Evolutionary conservation across 2,888 invertebrate species (phyloP).

Genomic region (Ganaspis brasiliensis): DNA sequence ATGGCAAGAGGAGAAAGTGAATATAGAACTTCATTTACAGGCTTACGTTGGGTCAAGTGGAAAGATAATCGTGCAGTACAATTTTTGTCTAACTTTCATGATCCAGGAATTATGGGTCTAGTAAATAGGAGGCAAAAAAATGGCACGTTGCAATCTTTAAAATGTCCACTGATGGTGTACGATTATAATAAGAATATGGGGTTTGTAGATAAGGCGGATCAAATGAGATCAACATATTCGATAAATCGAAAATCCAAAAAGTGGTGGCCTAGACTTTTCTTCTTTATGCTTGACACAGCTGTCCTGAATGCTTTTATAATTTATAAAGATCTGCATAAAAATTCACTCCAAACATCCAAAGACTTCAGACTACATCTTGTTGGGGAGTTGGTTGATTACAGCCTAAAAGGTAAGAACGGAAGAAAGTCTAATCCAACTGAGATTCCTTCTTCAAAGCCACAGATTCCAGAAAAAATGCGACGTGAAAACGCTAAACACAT

Average conservation of each 20-base stretch:
- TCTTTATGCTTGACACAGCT: slow-evolving; percentile 47
- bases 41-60: slow-evolving; percentile 70
- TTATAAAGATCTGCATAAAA: slow-evolving; percentile 20
- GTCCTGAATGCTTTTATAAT: slow-evolving; percentile 47
- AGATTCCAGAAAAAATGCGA: slow-evolving; percentile 40
- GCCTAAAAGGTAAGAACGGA: slow-evolving; percentile 39
- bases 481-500: slow-evolving; percentile 18
- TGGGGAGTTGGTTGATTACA: slow-evolving; percentile 40
- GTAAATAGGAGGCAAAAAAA: slow-evolving; percentile 42
- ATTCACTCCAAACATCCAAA: too few relatives aligned
- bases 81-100: slow-evolving; percentile 64
- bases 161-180: neutral
- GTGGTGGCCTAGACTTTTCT: slow-evolving; percentile 55
- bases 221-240: slow-evolving; percentile 45
- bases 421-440: slow-evolving; percentile 36
- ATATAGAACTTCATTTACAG: slow-evolving; percentile 60
- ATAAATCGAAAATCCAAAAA: slow-evolving; percentile 50
- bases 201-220: slow-evolving; percentile 52
- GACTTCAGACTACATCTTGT: slow-evolving; percentile 45
- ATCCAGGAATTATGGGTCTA: slow-evolving; percentile 55
- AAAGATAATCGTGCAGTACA: slow-evolving; percentile 64
- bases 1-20: slow-evolving; percentile 63
- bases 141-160: neutral
- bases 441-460: slow-evolving; percentile 21
- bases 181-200: slow-evolving; percentile 48